Percentiles rank a stretch among this genome's conserved stretches.
Conservation (phyloP, 35 echinoderm and acorn worm species). For the Acanthaster planci region DNA sequence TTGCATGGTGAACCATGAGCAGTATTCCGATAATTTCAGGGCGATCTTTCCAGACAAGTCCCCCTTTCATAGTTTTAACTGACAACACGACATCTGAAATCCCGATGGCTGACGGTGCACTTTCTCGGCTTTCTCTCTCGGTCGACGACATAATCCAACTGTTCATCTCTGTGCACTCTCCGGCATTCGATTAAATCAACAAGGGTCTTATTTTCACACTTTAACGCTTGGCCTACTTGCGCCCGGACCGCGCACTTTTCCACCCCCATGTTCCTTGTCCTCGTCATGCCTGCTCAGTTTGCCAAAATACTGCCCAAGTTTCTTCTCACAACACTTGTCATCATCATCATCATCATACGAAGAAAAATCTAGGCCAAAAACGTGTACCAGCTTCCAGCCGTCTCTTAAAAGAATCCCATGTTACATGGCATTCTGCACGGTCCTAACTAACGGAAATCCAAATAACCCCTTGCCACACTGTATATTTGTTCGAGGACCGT, state of each 20-base stretch:
- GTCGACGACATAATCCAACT: slow-evolving; percentile 3
- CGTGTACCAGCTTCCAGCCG: not conserved
- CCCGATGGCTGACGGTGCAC: slow-evolving; percentile 1
- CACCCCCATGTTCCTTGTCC: too few species aligned
- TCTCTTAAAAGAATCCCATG: not conserved
- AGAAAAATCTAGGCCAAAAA: slow-evolving; percentile 10
- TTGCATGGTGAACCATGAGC: too few species aligned
- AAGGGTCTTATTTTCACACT: slow-evolving; percentile 22
- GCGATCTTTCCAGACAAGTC: too few species aligned
- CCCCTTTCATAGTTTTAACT: too few species aligned
- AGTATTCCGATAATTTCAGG: too few species aligned
- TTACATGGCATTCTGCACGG: slow-evolving; percentile 14
- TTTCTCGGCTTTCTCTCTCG: not conserved
- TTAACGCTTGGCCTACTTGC: slow-evolving; percentile 31
- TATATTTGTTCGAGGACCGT: slow-evolving; percentile 20
- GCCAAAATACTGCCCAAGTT: not conserved
- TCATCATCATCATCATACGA: not conserved
- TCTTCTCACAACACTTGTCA: slow-evolving; percentile 24
- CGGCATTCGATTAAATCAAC: slow-evolving; percentile 15
- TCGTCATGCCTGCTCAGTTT: too few species aligned
- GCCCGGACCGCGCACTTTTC: too few species aligned
- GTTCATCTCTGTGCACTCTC: not conserved
- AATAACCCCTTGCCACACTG: slow-evolving; percentile 22
- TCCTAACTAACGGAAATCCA: not conserved
- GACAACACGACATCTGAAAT: too few species aligned